Evolutionary conservation across 2,113 vertebrate genomes (phyloP).

Genomic region (Pitta sordida): DNA sequence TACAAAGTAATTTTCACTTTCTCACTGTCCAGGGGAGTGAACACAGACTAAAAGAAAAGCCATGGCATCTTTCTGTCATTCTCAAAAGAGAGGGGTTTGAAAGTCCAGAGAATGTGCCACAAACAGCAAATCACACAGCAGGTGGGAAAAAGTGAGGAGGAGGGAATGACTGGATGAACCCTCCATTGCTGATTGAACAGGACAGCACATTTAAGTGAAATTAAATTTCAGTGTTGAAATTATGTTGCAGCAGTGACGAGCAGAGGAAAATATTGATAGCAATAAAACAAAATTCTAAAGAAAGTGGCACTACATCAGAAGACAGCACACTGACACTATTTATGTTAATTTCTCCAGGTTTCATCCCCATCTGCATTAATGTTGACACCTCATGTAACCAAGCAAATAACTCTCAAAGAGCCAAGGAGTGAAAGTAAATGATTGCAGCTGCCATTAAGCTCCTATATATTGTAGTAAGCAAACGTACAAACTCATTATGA

Average conservation of each 20-base stretch:
- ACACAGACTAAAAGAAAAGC: constrained; percentile 1
- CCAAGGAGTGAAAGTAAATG: constrained; percentile 27
- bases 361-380: constrained; percentile 27
- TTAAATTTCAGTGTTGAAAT: constrained; percentile 63
- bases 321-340: constrained; percentile 40
- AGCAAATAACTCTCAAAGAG: constrained; percentile 38
- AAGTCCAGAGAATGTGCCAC: constrained; percentile 35
- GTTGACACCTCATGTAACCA: constrained; percentile 50
- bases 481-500: neutral
- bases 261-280: constrained; percentile 59
- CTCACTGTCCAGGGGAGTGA: neutral
- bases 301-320: constrained; percentile 45
- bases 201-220: constrained; percentile 56
- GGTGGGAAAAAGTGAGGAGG: neutral
- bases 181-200: neutral
- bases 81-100: constrained; percentile 1
- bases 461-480: neutral
- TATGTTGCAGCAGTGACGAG: constrained; percentile 21
- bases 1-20: constrained; percentile 21
- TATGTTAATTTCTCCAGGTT: constrained; percentile 62
- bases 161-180: constrained; percentile 5
- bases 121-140: constrained; percentile 6
- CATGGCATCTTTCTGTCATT: neutral
- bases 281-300: constrained; percentile 58
- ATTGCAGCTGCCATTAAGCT: constrained; percentile 23